Evolutionary conservation across 2,797 vertebrate species (phyloP).

Genomic region (Oreonectes daqikongensis): DNA sequence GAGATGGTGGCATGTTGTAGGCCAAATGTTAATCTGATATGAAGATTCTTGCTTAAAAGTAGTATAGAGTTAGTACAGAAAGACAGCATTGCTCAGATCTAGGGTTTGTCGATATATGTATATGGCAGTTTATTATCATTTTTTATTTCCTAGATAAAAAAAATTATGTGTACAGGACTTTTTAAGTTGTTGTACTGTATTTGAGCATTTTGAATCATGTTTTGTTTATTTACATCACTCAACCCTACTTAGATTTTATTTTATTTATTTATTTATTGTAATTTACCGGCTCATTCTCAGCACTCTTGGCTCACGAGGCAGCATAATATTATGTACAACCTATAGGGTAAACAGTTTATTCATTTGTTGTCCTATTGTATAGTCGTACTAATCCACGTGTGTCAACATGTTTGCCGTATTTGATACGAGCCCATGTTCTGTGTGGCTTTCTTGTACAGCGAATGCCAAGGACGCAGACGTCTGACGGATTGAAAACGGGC

Average conservation of each 20-base stretch:
- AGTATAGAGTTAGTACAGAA: neutral
- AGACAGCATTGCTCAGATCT: neutral
- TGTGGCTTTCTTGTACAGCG: slow-evolving; percentile 4
- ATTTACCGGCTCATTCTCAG: too few species aligned
- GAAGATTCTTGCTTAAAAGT: neutral
- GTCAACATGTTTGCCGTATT: too few species aligned
- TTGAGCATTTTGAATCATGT: too few species aligned
- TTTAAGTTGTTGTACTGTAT: too few species aligned
- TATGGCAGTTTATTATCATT: neutral
- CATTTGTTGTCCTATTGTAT: neutral
- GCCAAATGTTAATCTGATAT: slow-evolving; percentile 19
- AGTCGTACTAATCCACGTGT: neutral
- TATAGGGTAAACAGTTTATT: neutral
- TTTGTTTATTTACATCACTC: too few species aligned
- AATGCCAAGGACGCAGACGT: slow-evolving; percentile 19
- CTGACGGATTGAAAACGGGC: slow-evolving; percentile 38
- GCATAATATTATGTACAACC: neutral
- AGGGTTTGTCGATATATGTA: neutral
- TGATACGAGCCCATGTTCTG: slow-evolving; percentile 16
- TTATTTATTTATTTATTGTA: too few species aligned
- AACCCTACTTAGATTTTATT: too few species aligned
- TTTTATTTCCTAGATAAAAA: too few species aligned
- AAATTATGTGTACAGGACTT: too few species aligned
- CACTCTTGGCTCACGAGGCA: neutral
- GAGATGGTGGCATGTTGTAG: slow-evolving; percentile 60